Conservation (phyloP, 1,140 invertebrate genomes). For the Sycophila sp. region DNA sequence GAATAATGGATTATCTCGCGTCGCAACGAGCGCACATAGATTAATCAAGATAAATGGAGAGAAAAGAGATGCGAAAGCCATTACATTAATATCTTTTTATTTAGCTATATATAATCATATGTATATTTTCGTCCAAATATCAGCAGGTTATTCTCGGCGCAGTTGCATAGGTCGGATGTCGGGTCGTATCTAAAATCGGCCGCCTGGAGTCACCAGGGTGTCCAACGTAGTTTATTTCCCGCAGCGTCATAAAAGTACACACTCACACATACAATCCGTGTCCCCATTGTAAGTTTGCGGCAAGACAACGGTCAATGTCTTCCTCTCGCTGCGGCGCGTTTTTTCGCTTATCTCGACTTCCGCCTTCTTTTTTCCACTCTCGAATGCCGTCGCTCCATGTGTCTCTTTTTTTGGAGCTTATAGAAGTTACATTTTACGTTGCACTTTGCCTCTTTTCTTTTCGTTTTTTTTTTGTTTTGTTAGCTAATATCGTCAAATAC, state of each 20-base stretch:
- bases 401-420: too few relatives aligned
- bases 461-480: neutral
- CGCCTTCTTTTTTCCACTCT: too few relatives aligned
- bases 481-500: too few relatives aligned
- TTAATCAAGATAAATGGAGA: neutral
- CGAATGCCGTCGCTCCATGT: too few relatives aligned
- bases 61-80: neutral
- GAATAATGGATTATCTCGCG: too few relatives aligned
- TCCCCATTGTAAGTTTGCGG: too few relatives aligned
- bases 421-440: conserved; percentile 13
- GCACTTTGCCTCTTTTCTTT: neutral
- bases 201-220: neutral
- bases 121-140: conserved; percentile 34
- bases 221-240: neutral
- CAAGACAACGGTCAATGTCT: too few relatives aligned
- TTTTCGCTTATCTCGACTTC: too few relatives aligned
- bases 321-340: neutral
- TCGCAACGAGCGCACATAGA: too few relatives aligned
- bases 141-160: neutral
- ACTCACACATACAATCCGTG: too few relatives aligned
- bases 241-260: conserved; percentile 6
- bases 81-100: conserved; percentile 43
- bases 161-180: neutral
- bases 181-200: neutral
- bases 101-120: conserved; percentile 37